phyloP scores from a whole-genome alignment of 30 jellyfish, hydroid and myxozoan genomes.

The Sanderia malayensis region DNA sequence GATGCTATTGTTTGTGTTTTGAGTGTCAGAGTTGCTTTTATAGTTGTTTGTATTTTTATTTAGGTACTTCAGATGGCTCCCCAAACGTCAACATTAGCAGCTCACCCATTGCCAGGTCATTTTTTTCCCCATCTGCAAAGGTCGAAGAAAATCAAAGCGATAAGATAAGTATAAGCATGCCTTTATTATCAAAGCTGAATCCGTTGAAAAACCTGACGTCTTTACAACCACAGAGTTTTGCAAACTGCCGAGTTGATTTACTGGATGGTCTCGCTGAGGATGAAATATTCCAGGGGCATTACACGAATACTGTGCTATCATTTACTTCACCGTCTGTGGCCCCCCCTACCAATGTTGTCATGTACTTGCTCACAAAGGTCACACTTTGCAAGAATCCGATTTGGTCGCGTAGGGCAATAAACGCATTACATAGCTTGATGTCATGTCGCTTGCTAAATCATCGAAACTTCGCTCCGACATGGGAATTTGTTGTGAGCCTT shows the following conservation, averaged over 20 bases:
- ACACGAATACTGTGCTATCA: slow-evolving; percentile 24
- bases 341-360: slow-evolving; percentile 41
- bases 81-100: not conserved
- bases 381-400: slow-evolving; percentile 5
- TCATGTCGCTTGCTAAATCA: slow-evolving; percentile 16
- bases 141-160: not conserved
- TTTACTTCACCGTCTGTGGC: slow-evolving; percentile 22
- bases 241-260: slow-evolving; percentile 17
- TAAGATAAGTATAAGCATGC: slow-evolving; percentile 22
- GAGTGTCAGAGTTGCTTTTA: not conserved
- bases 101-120: slow-evolving; percentile 38
- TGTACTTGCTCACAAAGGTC: slow-evolving; percentile 20
- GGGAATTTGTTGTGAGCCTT: slow-evolving; percentile 28
- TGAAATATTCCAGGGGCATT: slow-evolving; percentile 9
- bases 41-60: not conserved
- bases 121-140: not conserved
- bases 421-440: slow-evolving; percentile 14
- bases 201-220: not conserved
- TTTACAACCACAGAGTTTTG: slow-evolving; percentile 19
- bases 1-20: too few species aligned
- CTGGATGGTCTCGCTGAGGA: slow-evolving; percentile 50
- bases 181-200: slow-evolving; percentile 5
- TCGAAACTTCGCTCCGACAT: slow-evolving; percentile 37
- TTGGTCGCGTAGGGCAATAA: slow-evolving; percentile 18
- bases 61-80: not conserved